Percentiles rank a stretch among this genome's conserved stretches.
Conservation (phyloP, 2,113 vertebrate species). For the Caretta caretta region DNA sequence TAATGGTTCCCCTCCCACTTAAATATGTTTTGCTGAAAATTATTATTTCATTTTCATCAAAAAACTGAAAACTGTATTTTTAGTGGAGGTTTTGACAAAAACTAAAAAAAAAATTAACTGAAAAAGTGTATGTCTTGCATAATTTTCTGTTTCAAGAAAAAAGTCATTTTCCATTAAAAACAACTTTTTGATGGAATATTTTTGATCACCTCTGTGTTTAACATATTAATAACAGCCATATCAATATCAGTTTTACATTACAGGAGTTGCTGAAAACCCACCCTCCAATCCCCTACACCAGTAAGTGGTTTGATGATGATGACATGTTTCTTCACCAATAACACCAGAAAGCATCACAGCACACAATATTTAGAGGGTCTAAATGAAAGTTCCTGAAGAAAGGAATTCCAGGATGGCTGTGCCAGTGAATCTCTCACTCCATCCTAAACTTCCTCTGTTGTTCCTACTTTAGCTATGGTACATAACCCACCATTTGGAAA, state of each 20-base stretch:
- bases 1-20: neutral
- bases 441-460: neutral
- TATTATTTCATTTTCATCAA: neutral
- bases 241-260: neutral
- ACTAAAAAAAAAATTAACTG: neutral
- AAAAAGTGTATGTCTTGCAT: neutral
- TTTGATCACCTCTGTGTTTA: neutral
- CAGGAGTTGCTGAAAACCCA: neutral
- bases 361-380: accelerated
- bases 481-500: neutral
- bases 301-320: neutral
- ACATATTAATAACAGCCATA: neutral
- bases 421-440: neutral
- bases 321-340: accelerated
- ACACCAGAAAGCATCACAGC: neutral
- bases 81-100: neutral
- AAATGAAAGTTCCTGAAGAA: neutral
- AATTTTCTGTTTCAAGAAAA: neutral
- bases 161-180: neutral
- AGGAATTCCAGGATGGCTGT: neutral
- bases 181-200: neutral
- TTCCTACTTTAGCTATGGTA: neutral
- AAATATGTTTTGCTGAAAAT: neutral
- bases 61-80: neutral
- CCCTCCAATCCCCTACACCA: neutral